phyloP scores from a whole-genome alignment of 2,797 vertebrate genomes.

The Anabas testudineus region DNA sequence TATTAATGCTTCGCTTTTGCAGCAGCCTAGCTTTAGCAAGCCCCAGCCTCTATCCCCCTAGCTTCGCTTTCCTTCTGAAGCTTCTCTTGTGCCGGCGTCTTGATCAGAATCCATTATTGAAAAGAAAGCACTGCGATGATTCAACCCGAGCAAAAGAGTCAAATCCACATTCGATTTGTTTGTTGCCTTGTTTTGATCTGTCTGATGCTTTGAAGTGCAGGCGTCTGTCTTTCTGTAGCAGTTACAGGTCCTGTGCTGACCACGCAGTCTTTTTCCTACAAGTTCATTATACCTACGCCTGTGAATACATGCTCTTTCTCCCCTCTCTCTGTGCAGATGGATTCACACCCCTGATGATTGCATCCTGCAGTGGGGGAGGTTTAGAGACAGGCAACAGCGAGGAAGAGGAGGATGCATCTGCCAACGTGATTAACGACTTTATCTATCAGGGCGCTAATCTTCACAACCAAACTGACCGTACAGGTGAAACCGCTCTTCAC shows the following conservation, averaged over 20 bases:
- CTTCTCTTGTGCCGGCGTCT: conserved; percentile 63
- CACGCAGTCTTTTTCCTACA: conserved; percentile 24
- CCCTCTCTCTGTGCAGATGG: conserved; percentile 85
- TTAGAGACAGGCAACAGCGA: conserved; percentile 95
- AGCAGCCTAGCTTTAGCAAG: conserved; percentile 78
- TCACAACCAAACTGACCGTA: conserved; percentile 97
- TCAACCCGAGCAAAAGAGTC: conserved; percentile 70
- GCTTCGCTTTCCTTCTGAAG: conserved; percentile 76
- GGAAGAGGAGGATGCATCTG: conserved; percentile 94
- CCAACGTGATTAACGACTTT: conserved; percentile 95
- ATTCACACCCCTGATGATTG: conserved; percentile 98
- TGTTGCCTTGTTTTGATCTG: conserved; percentile 79
- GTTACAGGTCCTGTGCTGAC: conserved; percentile 56
- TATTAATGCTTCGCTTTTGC: conserved; percentile 82
- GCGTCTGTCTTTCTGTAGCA: conserved; percentile 19
- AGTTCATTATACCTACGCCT: conserved; percentile 5
- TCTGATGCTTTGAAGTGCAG: conserved; percentile 75
- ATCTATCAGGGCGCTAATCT: conserved; percentile 97
- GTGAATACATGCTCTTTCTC: not conserved
- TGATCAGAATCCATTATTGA: conserved; percentile 83
- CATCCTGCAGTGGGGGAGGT: conserved; percentile 96
- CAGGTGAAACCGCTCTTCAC: conserved; percentile 95
- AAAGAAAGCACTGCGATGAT: conserved; percentile 72
- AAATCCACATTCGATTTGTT: conserved; percentile 84
- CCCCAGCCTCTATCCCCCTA: conserved; percentile 67